Evolutionary conservation across 2,888 invertebrate genomes (phyloP), one percentile per base, ranked within the genome.

Genomic region (Xylota segnis): DNA sequence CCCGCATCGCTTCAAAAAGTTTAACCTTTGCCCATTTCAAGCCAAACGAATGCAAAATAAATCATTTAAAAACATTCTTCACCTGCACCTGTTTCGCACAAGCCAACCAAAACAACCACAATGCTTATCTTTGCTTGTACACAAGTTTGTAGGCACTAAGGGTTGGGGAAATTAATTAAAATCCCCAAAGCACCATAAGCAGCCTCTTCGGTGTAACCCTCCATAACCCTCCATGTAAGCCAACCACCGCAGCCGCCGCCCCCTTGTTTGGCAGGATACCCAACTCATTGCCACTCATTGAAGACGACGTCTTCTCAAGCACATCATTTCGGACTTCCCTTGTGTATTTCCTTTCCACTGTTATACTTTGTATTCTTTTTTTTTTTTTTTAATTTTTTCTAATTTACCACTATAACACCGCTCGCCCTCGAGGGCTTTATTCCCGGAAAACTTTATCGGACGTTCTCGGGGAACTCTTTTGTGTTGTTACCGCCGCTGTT

Each of bases 171-270:
- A 86, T 86, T 86, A 86, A 86, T 86, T 86, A 86, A 86, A 86
- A 86, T 86, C 86, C 86, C 68, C 61, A 86, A 81, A 86, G 86
- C 75, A 68, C 76, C 72, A 81, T 86, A 82, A 86, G 81, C 76
- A 86, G 81, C 47, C 76, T 75, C 82, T 76, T 65, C 74, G 43
- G 56, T 66, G 65, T 74, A 78, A 65, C 56, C 58, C 54, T 14
- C 29, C 52, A 12, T 61, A 68, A 68, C 59, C 50, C 40, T 52
- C 37, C 37, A 61, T 43, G 45, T 45, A 66, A 58, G 76, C 23
- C 56, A 68, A 5, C 23, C 3, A 23, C 23, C 23, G 23, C 23
- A 14, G 4, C n/a, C 29, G 3, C 29, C 27, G 16, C 63, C 65
- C 66, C 40, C 65, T 27, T 18, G 43, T 71, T 47, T 61, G 45